Conservation (phyloP, 2,797 vertebrate genomes). For the Gymnothorax javanicus region DNA sequence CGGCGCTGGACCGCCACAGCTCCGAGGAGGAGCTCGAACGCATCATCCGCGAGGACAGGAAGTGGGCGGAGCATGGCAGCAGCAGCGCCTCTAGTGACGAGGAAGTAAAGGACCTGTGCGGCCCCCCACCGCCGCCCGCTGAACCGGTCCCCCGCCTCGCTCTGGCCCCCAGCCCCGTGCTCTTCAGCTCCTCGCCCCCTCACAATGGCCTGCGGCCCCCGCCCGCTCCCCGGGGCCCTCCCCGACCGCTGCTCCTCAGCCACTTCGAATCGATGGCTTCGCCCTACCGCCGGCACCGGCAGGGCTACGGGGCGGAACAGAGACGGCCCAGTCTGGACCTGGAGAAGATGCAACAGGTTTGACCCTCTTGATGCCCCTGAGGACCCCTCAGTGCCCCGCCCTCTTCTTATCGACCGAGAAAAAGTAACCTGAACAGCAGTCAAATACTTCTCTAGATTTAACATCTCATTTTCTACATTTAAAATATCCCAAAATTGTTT, state of each 20-base stretch:
- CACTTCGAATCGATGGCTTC: conserved; percentile 82
- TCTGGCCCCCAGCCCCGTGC: conserved; percentile 80
- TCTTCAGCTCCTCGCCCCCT: conserved; percentile 89
- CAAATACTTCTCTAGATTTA: too few relatives aligned
- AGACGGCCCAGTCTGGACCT: conserved; percentile 87
- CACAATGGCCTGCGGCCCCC: conserved; percentile 79
- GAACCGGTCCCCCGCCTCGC: conserved; percentile 76
- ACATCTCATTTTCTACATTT: too few relatives aligned
- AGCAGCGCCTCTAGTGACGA: conserved; percentile 88
- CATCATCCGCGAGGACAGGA: conserved; percentile 82
- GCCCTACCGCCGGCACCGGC: conserved; percentile 84
- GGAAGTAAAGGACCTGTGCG: conserved; percentile 85
- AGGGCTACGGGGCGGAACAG: conserved; percentile 74
- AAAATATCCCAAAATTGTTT: too few relatives aligned
- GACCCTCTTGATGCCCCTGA: too few relatives aligned
- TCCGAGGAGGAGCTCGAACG: conserved; percentile 90
- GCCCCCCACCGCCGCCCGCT: conserved; percentile 66
- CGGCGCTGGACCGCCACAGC: conserved; percentile 84
- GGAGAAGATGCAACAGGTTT: conserved; percentile 95
- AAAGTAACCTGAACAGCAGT: too few relatives aligned
- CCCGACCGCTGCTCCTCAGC: conserved; percentile 79
- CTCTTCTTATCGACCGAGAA: too few relatives aligned
- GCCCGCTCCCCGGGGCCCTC: conserved; percentile 61
- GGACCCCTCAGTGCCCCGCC: not conserved
- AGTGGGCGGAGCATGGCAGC: conserved; percentile 78